phyloP scores from a whole-genome alignment of 2,797 vertebrate species.

The Liasis olivaceus region DNA sequence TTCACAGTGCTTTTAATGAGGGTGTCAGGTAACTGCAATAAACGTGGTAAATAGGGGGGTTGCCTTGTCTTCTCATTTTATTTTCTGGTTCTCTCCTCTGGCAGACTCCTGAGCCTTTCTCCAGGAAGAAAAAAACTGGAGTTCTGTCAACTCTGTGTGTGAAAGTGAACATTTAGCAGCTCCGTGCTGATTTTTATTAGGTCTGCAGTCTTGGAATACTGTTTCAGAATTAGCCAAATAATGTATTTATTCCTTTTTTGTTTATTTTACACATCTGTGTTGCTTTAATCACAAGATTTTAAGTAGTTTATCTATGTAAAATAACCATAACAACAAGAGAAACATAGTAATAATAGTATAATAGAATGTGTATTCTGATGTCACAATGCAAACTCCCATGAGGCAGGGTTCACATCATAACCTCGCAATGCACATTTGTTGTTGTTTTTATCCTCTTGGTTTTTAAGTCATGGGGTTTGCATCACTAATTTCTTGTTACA shows the following conservation, averaged over 20 bases:
- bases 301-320: neutral
- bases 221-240: neutral
- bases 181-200: neutral
- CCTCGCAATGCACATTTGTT: neutral
- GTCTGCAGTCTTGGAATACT: neutral
- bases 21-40: neutral
- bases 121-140: neutral
- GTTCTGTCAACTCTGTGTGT: neutral
- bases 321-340: neutral
- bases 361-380: neutral
- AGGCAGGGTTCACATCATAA: neutral
- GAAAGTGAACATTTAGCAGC: neutral
- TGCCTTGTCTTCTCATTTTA: neutral
- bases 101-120: neutral
- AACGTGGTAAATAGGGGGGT: neutral
- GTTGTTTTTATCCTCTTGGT: neutral
- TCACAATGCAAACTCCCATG: neutral
- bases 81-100: slow-evolving; percentile 3
- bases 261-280: neutral
- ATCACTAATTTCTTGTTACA: neutral
- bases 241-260: neutral
- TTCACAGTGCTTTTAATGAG: slow-evolving; percentile 25
- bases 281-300: neutral
- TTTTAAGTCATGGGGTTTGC: neutral
- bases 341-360: neutral